phyloP scores from a whole-genome alignment of 2,797 vertebrate genomes.

The Acestrorhynchus altus region DNA sequence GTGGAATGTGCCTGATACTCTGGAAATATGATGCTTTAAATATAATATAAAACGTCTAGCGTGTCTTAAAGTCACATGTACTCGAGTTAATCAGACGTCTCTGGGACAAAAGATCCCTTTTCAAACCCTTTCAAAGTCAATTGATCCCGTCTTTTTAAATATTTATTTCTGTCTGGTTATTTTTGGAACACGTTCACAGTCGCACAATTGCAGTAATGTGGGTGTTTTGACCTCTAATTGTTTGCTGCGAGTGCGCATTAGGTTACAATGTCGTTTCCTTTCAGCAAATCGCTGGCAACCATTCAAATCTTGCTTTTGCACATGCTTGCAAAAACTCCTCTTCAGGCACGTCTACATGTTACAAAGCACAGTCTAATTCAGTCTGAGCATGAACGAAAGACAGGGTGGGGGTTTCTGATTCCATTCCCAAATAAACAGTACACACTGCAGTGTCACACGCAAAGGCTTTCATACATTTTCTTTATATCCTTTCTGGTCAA shows the following conservation, averaged over 20 bases:
- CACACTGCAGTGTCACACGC: too few species aligned
- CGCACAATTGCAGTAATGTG: constrained; percentile 7
- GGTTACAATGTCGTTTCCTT: not conserved
- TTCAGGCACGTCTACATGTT: not conserved
- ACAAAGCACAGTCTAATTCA: not conserved
- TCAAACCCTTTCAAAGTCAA: not conserved
- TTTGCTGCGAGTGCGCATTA: not conserved
- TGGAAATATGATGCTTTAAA: too few species aligned
- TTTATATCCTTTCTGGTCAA: too few species aligned
- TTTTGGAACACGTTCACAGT: constrained; percentile 23
- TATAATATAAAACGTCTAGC: too few species aligned
- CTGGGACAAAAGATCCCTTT: not conserved
- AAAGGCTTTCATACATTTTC: too few species aligned
- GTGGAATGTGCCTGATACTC: too few species aligned
- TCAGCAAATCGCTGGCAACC: not conserved
- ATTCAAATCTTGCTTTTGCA: not conserved
- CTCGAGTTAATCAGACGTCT: too few species aligned
- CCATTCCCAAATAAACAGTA: not conserved
- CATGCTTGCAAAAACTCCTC: not conserved
- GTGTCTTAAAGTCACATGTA: too few species aligned
- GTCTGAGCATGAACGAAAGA: not conserved
- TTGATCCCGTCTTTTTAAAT: constrained; percentile 14
- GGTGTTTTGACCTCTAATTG: not conserved
- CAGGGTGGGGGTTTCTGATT: not conserved
- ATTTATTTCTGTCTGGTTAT: constrained; percentile 18